These are phyloP conservation scores for Drosophila paramelanica DNA, from an alignment of 2,888 invertebrate genomes.

Conservation along the genomic window DNA sequence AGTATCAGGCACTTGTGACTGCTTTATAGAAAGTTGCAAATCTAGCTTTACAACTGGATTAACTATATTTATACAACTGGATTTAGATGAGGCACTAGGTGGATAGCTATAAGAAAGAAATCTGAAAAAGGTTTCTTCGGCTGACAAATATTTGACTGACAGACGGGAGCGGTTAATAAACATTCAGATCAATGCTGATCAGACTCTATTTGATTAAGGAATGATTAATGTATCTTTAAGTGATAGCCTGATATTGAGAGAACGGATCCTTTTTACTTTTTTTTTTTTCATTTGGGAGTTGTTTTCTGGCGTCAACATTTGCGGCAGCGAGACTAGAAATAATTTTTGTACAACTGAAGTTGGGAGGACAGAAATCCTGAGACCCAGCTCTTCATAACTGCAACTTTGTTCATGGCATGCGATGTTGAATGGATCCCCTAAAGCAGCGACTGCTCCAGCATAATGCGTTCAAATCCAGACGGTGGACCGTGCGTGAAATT, in stretches of 20 bases:
- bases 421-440: slow-evolving; percentile 86
- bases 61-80: no score
- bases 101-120: no score
- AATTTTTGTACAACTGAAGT: slow-evolving; percentile 46
- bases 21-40: no score
- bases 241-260: not conserved
- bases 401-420: slow-evolving; percentile 38
- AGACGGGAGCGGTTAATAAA: not conserved
- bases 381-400: not conserved
- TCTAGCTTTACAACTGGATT: not conserved
- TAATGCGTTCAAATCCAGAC: slow-evolving; percentile 96
- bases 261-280: not conserved
- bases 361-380: slow-evolving; percentile 9
- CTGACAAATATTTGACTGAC: not conserved
- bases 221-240: not conserved
- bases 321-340: slow-evolving; percentile 56
- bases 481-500: slow-evolving; percentile 94
- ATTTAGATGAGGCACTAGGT: no score
- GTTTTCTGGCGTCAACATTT: slow-evolving; percentile 3
- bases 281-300: slow-evolving; percentile 8
- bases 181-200: not conserved
- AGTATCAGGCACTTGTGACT: not conserved
- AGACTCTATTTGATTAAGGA: no score
- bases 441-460: slow-evolving; percentile 98
- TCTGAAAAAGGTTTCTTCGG: no score